phyloP scores from a whole-genome alignment of 2,888 invertebrate species.

The Baccha elongata region DNA sequence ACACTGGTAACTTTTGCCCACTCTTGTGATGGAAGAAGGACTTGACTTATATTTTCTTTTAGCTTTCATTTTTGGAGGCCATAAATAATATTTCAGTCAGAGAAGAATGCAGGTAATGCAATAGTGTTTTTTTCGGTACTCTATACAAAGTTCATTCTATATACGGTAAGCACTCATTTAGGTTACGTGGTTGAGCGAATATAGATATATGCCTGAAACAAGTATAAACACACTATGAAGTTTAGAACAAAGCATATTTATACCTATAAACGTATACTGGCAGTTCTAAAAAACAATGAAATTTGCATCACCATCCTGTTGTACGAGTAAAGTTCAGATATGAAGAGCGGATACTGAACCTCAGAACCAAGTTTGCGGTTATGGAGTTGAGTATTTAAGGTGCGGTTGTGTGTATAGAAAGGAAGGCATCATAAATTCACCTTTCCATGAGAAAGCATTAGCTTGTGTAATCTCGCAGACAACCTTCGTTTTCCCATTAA shows the following conservation, averaged over 20 bases:
- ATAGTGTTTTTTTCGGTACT: conserved; percentile 8
- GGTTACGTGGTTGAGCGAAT: conserved; percentile 33
- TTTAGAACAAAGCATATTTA: conserved; percentile 48
- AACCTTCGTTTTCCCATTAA: conserved; percentile 54
- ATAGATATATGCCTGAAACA: conserved; percentile 40
- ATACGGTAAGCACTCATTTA: conserved; percentile 61
- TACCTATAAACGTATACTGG: neutral
- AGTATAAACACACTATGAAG: conserved; percentile 41
- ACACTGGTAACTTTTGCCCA: conserved; percentile 21
- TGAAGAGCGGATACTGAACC: conserved; percentile 30
- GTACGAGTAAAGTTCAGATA: conserved; percentile 9
- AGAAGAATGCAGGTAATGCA: conserved; percentile 40
- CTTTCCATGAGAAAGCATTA: conserved; percentile 44
- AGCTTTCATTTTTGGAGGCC: conserved; percentile 9
- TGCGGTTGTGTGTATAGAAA: conserved; percentile 7
- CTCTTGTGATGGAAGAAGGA: neutral
- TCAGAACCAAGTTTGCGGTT: conserved; percentile 14
- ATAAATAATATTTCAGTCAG: conserved; percentile 61
- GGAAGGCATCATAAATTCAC: conserved; percentile 59
- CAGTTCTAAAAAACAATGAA: conserved; percentile 51
- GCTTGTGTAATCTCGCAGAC: conserved; percentile 40
- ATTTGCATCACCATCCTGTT: conserved; percentile 68
- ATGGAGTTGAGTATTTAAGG: conserved; percentile 17
- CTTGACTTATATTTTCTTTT: neutral
- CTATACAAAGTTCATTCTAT: conserved; percentile 23